Percentiles rank a stretch among this genome's conserved stretches.
Evolutionary conservation across 1,140 invertebrate genomes (phyloP).

Genomic region (Arion vulgaris): DNA sequence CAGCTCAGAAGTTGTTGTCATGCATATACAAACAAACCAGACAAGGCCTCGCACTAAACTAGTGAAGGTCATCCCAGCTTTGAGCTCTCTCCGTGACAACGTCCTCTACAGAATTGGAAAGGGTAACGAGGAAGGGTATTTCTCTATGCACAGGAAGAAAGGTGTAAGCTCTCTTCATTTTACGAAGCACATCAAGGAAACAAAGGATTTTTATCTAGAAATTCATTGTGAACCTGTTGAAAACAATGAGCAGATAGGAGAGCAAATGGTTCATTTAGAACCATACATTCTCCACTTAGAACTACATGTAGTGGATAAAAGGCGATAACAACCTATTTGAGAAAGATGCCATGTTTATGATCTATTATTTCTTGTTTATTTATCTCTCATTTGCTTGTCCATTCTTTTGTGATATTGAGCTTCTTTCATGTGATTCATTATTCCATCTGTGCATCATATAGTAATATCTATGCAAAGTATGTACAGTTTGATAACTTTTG

Average conservation of each 20-base stretch:
- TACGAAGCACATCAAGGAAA: conserved; percentile 51
- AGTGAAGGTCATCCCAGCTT: conserved; percentile 62
- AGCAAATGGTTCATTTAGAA: conserved; percentile 53
- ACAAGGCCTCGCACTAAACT: conserved; percentile 56
- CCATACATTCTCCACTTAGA: conserved; percentile 54
- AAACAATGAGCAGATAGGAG: conserved; percentile 49
- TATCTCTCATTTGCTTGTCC: background rate
- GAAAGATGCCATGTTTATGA: background rate
- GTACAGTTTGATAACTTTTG: background rate
- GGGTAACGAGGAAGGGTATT: conserved; percentile 79
- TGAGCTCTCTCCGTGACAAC: conserved; percentile 72
- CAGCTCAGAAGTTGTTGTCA: conserved; percentile 38
- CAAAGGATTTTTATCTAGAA: conserved; percentile 52
- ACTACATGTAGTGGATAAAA: conserved; percentile 53
- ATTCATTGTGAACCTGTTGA: conserved; percentile 57
- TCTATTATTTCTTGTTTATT: background rate
- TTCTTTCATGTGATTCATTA: background rate
- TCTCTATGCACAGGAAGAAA: conserved; percentile 79
- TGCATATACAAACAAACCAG: conserved; percentile 56
- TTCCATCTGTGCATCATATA: background rate
- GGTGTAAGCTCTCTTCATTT: conserved; percentile 73
- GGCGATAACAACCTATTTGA: background rate
- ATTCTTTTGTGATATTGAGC: conserved; percentile 18
- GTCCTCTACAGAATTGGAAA: conserved; percentile 79
- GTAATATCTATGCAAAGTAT: background rate